Conservation (phyloP, 92 coral and sea anemone species). For the Parazoanthus atlanticus region DNA sequence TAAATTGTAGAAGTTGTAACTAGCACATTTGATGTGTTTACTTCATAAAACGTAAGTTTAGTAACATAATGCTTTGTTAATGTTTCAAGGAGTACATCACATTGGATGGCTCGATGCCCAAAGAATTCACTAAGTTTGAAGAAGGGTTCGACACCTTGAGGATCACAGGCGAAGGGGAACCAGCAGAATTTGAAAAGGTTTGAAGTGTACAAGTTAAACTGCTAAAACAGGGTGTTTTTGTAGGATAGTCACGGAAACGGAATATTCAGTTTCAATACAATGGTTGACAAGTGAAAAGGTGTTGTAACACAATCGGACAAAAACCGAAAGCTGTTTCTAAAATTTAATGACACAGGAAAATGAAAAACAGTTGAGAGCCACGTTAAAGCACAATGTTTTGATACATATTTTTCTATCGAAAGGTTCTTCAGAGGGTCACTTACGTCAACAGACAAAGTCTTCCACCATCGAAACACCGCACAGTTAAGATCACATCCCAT, state of each 20-base stretch:
- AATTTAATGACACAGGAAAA: too few species aligned
- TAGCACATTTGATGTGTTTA: too few species aligned
- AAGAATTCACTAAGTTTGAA: constrained; percentile 62
- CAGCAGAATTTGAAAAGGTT: constrained; percentile 62
- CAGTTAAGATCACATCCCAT: constrained; percentile 58
- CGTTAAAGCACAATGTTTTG: not conserved
- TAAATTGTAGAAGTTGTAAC: too few species aligned
- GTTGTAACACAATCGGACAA: too few species aligned
- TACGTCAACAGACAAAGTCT: constrained; percentile 78
- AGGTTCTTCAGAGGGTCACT: constrained; percentile 64
- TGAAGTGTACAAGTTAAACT: not conserved
- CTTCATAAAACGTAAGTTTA: too few species aligned
- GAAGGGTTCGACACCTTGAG: constrained; percentile 54
- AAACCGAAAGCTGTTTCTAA: too few species aligned
- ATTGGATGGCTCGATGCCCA: constrained; percentile 69
- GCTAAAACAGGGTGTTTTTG: not conserved
- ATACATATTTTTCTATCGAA: too few species aligned
- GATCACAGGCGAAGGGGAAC: constrained; percentile 74
- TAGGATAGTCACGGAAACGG: too few species aligned
- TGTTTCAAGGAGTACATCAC: constrained; percentile 65
- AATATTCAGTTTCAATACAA: too few species aligned
- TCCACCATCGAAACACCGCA: constrained; percentile 77
- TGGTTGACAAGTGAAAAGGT: too few species aligned
- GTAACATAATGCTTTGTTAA: not conserved
- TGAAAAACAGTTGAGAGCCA: too few species aligned